A percentile compares a stretch with the other conserved stretches of the same genome.
These are phyloP conservation scores for Plumapathes pennacea DNA, from an alignment of 92 coral and sea anemone genomes.

Conservation along the genomic window DNA sequence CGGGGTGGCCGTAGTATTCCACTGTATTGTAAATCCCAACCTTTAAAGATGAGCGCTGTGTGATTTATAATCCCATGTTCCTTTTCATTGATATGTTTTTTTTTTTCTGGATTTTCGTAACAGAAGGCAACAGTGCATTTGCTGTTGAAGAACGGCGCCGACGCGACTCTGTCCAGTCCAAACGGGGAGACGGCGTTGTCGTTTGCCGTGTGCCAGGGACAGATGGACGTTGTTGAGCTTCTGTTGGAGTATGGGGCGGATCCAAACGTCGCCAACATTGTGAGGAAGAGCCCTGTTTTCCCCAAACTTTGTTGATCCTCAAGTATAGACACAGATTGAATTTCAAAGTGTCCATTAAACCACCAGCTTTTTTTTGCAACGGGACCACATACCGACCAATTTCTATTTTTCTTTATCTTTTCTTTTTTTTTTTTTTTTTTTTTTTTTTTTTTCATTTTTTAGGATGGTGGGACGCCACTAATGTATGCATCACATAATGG, in stretches of 20 bases:
- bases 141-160: constrained; percentile 84
- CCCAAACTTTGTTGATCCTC: no score
- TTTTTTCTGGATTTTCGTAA: not conserved
- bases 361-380: no score
- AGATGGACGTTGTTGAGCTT: constrained; percentile 85
- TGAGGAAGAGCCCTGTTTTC: no score
- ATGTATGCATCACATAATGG: constrained; percentile 95
- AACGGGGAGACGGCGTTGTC: constrained; percentile 90
- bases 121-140: constrained; percentile 91
- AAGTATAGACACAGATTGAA: no score
- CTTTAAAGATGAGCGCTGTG: no score
- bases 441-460: not conserved
- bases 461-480: constrained; percentile 97
- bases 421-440: no score
- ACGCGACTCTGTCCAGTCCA: constrained; percentile 83
- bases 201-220: constrained; percentile 98
- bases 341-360: no score
- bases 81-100: not conserved
- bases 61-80: no score
- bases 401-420: no score
- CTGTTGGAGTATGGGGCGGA: constrained; percentile 90
- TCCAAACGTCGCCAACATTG: constrained; percentile 80
- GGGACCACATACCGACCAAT: no score
- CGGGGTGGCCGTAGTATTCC: no score
- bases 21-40: no score